These are phyloP conservation scores for Ceratina calcarata DNA, from an alignment of 1,140 invertebrate genomes.

Conservation along the genomic window DNA sequence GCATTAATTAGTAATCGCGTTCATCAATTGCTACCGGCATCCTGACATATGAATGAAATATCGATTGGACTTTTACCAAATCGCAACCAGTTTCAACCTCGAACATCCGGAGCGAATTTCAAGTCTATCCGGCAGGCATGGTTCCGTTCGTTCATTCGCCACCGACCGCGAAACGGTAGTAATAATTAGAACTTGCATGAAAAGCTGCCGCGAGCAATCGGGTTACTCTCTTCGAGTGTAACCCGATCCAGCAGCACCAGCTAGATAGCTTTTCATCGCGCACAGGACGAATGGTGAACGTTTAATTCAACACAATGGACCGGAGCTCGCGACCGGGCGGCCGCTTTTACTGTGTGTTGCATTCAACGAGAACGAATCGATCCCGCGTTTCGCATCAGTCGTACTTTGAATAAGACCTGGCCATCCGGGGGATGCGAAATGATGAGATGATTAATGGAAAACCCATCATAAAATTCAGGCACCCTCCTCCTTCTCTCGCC, in stretches of 20 bases:
- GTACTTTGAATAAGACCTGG: constrained; percentile 39
- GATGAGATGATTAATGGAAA: constrained; percentile 53
- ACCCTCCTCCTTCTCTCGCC: not conserved
- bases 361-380: constrained; percentile 50
- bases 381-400: constrained; percentile 39
- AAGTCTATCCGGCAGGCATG: not conserved
- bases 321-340: not conserved
- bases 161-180: constrained; percentile 9
- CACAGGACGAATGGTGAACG: constrained; percentile 22
- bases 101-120: not conserved
- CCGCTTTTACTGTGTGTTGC: constrained; percentile 15
- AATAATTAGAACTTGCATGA: constrained; percentile 33
- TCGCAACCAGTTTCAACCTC: not conserved
- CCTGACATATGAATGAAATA: not conserved
- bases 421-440: constrained; percentile 18
- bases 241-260: constrained; percentile 9
- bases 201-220: constrained; percentile 4
- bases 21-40: no score
- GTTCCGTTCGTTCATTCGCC: not conserved
- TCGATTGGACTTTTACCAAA: not conserved
- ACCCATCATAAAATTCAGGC: constrained; percentile 43
- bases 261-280: constrained; percentile 36
- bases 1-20: no score
- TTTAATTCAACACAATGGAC: constrained; percentile 47
- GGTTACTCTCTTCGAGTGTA: constrained; percentile 8